Evolutionary conservation across 2,888 invertebrate species (phyloP).

Genomic region (Pristionchus mayeri): DNA sequence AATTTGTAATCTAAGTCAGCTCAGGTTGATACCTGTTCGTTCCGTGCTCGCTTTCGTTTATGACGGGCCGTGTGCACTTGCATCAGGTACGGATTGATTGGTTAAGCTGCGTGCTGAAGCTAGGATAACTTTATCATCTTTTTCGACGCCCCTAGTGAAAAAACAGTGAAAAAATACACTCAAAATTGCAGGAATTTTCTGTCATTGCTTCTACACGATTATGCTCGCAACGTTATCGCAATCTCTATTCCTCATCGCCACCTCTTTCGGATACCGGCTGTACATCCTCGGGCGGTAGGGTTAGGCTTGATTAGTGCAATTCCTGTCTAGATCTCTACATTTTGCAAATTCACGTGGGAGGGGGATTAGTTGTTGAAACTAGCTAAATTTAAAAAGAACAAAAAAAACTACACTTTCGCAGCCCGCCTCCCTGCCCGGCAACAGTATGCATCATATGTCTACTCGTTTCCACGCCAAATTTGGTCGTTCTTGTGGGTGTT

Average conservation of each 20-base stretch:
- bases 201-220: not conserved
- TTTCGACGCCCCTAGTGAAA: too few species aligned
- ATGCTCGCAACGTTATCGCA: not conserved
- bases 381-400: too few species aligned
- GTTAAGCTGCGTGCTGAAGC: not conserved
- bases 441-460: not conserved
- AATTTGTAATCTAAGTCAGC: too few species aligned
- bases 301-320: not conserved
- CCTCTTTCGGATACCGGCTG: not conserved
- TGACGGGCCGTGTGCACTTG: not conserved
- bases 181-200: not conserved
- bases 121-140: too few species aligned
- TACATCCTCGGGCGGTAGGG: not conserved
- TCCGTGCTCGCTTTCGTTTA: constrained; percentile 1
- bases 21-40: not conserved
- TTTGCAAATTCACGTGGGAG: too few species aligned
- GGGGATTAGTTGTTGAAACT: too few species aligned
- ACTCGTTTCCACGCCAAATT: not conserved
- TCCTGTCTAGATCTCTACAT: too few species aligned
- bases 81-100: not conserved
- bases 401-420: not conserved
- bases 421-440: not conserved
- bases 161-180: too few species aligned
- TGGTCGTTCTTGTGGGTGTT: not conserved
- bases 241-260: not conserved